Evolutionary conservation across 2,888 invertebrate genomes (phyloP), one percentile per base, ranked within the genome.

Genomic region (Phania funesta): DNA sequence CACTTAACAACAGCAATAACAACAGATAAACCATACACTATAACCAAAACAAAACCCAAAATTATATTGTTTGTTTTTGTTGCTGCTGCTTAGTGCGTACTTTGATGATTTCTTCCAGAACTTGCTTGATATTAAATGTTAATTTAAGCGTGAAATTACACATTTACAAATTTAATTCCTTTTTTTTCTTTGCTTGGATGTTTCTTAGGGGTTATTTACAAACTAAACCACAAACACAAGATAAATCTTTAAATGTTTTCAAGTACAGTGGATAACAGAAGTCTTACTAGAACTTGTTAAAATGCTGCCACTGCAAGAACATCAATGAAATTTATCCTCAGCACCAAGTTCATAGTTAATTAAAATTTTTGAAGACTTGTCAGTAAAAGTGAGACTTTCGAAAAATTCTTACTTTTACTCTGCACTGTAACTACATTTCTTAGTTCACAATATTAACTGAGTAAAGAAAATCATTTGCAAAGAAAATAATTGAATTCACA

Each of bases 141-240:
- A 85, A 86, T 87, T 87, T 87, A 83, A 87, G 89, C 89, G 86
- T 89, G 87, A 89, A 89, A 89, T 88, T 88, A 87, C 86, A 87
- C 86, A 86, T 86, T 88, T 85, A 80, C 68, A 58, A 81, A 79
- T 70, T 78, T 73, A 71, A 67, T 81, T 78, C 29, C 24, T 44
- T 52, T 64, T 24, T 54, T 35, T 13, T 26, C n/a, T 35, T 46
- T 46, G 18, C 9, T 29, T 35, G 24, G 22, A 46, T 26, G 11
- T 62, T 24, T 20, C 35, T 26, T 3, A 48, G 38, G 70, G 46
- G 54, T 70, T 56, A 29, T 52, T 70, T 56, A 11, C n/a, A 13
- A 41, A 54, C 56, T 11, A 44, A 44, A 71, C 38, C 56, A 22
- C 65, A 65, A 71, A 50, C 38, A 9, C 46, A 50, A 38, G 26